A percentile compares a stretch with the other conserved stretches of the same genome.
Evolutionary conservation across 1,140 invertebrate genomes (phyloP).

Genomic region (Saxidomus purpurata): DNA sequence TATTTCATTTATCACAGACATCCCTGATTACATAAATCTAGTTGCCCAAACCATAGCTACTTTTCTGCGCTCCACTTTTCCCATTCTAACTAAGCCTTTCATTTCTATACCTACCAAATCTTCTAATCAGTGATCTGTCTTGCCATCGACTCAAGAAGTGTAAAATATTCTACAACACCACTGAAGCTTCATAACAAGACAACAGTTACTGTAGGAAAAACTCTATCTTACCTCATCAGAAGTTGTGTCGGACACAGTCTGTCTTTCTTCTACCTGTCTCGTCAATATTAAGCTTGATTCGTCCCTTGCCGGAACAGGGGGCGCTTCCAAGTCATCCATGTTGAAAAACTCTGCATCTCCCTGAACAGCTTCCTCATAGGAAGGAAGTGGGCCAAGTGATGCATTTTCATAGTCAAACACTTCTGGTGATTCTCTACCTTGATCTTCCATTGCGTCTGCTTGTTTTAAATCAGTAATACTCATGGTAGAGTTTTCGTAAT

Average conservation of each 20-base stretch:
- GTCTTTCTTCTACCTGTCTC: conserved; percentile 30
- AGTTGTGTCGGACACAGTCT: conserved; percentile 18
- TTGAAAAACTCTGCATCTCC: conserved; percentile 72
- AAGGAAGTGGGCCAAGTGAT: conserved; percentile 59
- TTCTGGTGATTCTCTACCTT: conserved; percentile 53
- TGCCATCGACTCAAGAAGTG: too few species aligned
- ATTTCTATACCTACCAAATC: too few species aligned
- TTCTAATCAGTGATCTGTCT: too few species aligned
- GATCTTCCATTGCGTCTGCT: background rate
- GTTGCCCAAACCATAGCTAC: too few species aligned
- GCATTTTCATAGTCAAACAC: conserved; percentile 71
- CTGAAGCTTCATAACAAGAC: too few species aligned
- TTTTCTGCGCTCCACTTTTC: too few species aligned
- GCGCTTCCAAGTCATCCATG: conserved; percentile 74
- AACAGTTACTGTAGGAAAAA: too few species aligned
- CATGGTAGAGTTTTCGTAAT: conserved; percentile 42
- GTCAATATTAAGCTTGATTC: conserved; percentile 59
- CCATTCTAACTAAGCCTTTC: too few species aligned
- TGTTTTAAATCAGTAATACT: conserved; percentile 46
- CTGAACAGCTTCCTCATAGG: conserved; percentile 71
- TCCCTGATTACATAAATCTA: too few species aligned
- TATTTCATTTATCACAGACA: too few species aligned
- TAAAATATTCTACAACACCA: too few species aligned
- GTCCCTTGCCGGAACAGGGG: conserved; percentile 71
- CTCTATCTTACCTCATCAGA: conserved; percentile 73